phyloP scores from a whole-genome alignment of 2,797 vertebrate genomes.

The Falco novaeseelandiae region DNA sequence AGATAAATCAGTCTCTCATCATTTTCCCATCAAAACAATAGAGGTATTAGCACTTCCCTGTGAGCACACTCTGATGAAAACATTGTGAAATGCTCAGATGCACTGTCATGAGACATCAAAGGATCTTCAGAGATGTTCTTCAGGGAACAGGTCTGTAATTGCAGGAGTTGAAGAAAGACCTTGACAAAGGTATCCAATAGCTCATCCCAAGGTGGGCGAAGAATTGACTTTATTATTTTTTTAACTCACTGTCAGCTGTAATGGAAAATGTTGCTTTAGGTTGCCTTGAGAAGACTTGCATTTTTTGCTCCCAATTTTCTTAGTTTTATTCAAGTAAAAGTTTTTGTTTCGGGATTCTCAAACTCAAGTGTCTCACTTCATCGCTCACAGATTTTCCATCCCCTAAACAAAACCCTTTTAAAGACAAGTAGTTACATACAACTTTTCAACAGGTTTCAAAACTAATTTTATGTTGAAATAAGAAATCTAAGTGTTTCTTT shows the following conservation, averaged over 20 bases:
- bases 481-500: conserved; percentile 22
- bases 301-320: not conserved
- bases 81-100: not conserved
- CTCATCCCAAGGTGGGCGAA: not conserved
- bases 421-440: not conserved
- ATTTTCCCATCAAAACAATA: not conserved
- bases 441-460: not conserved
- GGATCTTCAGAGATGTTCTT: not conserved
- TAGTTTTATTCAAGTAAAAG: not conserved
- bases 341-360: not conserved
- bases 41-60: not conserved
- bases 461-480: conserved; percentile 16
- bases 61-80: not conserved
- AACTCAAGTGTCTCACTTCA: not conserved
- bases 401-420: not conserved
- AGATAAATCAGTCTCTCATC: conserved; percentile 4
- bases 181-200: not conserved
- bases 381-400: not conserved
- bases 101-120: not conserved
- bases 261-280: not conserved
- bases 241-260: not conserved
- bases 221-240: not conserved
- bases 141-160: not conserved
- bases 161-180: not conserved
- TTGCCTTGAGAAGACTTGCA: not conserved